Evolutionary conservation across 2,888 invertebrate species (phyloP).

Genomic region (Rhagium mordax): DNA sequence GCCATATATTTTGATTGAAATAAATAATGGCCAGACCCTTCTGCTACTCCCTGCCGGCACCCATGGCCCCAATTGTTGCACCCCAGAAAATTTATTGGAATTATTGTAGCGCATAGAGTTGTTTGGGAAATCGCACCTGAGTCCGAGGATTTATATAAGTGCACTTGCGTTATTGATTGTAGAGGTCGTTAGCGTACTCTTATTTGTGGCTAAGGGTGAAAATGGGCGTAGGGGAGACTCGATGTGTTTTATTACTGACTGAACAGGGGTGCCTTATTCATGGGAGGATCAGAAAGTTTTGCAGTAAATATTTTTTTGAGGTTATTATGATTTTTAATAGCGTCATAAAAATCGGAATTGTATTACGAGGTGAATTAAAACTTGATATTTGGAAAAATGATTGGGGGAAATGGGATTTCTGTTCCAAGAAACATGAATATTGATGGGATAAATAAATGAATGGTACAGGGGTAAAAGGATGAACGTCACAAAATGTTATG

Average conservation of each 20-base stretch:
- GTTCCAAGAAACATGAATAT: neutral
- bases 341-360: neutral
- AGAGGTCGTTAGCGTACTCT: slow-evolving; percentile 62
- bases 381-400: neutral
- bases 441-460: too few relatives aligned
- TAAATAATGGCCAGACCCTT: neutral
- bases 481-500: too few relatives aligned
- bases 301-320: slow-evolving; percentile 1
- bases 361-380: neutral
- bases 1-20: neutral
- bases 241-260: slow-evolving; percentile 53
- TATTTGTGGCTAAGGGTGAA: slow-evolving; percentile 59
- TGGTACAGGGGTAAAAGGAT: too few relatives aligned
- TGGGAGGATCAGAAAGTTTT: slow-evolving; percentile 15
- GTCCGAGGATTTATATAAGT: slow-evolving; percentile 63
- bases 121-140: slow-evolving; percentile 62
- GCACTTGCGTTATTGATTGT: slow-evolving; percentile 63
- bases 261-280: slow-evolving; percentile 33
- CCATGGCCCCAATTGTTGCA: slow-evolving; percentile 40
- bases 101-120: slow-evolving; percentile 51
- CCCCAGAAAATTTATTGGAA: slow-evolving; percentile 50
- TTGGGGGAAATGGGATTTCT: neutral
- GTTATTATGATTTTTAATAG: neutral
- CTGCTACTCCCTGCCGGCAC: neutral
- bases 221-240: slow-evolving; percentile 53